Base-by-base conservation (phyloP, 2,888 invertebrate genomes). In the Melanostoma scalare region DNA sequence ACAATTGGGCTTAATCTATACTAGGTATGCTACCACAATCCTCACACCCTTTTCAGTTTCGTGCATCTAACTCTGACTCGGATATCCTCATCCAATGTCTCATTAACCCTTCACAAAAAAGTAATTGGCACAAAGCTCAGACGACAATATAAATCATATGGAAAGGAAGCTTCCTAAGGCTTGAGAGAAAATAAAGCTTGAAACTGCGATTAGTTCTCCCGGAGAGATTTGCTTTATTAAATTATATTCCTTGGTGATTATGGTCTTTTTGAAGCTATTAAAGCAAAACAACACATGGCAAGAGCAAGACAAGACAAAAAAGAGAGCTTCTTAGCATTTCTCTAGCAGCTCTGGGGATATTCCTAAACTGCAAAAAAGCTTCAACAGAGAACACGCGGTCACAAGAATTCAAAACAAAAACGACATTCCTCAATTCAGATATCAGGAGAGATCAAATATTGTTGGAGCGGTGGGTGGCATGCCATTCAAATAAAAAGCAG, bases 391-490 rank as follows among this genome's bases (percentile, higher is more conserved):
- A 73, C 82, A 82, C 77, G 82, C 82, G 82, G 82, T 82, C 68
- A 55, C 46, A 42, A 35, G 68, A 58, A 78, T 68, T 78, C 82
- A 77, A 82, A 82, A 82, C 73, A 77, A 72, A 77, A 81, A 77
- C 72, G 72, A 77, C 56, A 58, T 56, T 36, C 36, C n/a, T 6
- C 9, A 55, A 42, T 40, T 30, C n/a, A 38, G 36, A 9, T 33
- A 44, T 55, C 50, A 48, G 55, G 30, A 55, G 55, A 20, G 42
- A 20, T n/a, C 38, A 53, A 8, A 30, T 53, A 38, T 31, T 38
- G 50, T 50, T 48, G 31, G 60, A 20, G 38, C 36, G 35, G 20
- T 46, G 53, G 46, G 35, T 48, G 9, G 52, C 35, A 76, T 60
- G 58, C 46, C 48, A 58, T 72, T 20, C 10, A 40, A 80, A 50